Evolutionary conservation across 2,113 vertebrate species (phyloP).

Genomic region (Rafetus swinhoei): DNA sequence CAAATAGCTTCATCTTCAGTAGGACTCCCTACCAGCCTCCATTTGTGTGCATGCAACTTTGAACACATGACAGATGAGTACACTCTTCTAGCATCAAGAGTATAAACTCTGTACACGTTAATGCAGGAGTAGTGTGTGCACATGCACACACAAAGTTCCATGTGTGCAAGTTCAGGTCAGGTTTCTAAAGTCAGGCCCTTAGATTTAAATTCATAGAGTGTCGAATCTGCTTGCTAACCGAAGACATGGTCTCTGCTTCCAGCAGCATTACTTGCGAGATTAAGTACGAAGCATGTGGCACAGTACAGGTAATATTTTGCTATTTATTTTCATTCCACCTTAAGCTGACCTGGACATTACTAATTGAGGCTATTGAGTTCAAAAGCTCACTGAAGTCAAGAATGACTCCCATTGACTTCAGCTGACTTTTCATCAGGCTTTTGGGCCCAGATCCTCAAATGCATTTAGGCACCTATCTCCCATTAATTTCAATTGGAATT

Average conservation of each 20-base stretch:
- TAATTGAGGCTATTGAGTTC: not conserved
- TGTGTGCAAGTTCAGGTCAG: accelerated
- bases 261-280: not conserved
- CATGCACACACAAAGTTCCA: not conserved
- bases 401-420: not conserved
- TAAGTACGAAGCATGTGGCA: not conserved
- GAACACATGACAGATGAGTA: accelerated
- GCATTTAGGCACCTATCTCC: too few species aligned
- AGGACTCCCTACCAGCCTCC: not conserved
- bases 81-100: accelerated
- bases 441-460: too few species aligned
- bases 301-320: not conserved
- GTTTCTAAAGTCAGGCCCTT: too few species aligned
- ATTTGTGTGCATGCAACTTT: accelerated
- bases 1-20: not conserved
- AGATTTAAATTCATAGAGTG: not conserved
- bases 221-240: not conserved
- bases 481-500: too few species aligned
- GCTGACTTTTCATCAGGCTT: too few species aligned
- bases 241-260: not conserved
- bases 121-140: not conserved
- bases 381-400: not conserved
- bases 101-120: not conserved
- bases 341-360: not conserved
- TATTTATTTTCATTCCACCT: not conserved